Evolutionary conservation across 1,140 invertebrate genomes (phyloP).

Genomic region (Portunus trituberculatus): DNA sequence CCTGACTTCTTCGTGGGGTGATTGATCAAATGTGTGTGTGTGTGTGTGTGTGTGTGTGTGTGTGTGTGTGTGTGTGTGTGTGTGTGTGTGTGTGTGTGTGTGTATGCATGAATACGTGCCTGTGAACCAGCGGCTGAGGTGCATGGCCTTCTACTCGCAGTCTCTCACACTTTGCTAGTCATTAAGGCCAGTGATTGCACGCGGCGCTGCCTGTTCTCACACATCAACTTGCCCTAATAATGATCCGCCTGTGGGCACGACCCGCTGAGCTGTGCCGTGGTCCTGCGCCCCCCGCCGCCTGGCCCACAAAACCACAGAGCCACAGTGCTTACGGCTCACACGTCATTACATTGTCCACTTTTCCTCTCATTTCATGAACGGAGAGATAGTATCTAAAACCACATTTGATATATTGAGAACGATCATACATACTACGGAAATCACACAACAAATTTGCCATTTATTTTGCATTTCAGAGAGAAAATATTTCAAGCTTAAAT

Average conservation of each 20-base stretch:
- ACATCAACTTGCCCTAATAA: not conserved
- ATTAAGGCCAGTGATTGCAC: not conserved
- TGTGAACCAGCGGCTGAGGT: slow-evolving; percentile 6
- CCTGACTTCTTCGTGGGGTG: not conserved
- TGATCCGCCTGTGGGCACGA: not conserved
- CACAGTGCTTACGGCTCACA: not conserved
- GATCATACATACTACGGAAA: too few species aligned
- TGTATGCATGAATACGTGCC: not conserved
- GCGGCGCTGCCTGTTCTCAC: not conserved
- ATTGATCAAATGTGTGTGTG: not conserved
- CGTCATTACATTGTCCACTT: not conserved
- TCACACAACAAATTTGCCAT: too few species aligned
- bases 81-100: slow-evolving; percentile 30
- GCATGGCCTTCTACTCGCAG: not conserved
- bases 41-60: slow-evolving; percentile 33
- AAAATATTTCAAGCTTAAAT: too few species aligned
- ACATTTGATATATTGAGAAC: too few species aligned
- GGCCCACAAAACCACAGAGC: not conserved
- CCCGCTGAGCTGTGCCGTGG: not conserved
- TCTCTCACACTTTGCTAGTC: slow-evolving; percentile 34
- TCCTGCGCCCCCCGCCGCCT: not conserved
- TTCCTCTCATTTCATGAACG: too few species aligned
- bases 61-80: slow-evolving; percentile 43
- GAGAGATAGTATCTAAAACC: too few species aligned
- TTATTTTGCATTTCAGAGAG: too few species aligned